These are phyloP conservation scores for Neotoma lepida DNA, from an alignment of 2,113 vertebrate species.

Conservation along the genomic window DNA sequence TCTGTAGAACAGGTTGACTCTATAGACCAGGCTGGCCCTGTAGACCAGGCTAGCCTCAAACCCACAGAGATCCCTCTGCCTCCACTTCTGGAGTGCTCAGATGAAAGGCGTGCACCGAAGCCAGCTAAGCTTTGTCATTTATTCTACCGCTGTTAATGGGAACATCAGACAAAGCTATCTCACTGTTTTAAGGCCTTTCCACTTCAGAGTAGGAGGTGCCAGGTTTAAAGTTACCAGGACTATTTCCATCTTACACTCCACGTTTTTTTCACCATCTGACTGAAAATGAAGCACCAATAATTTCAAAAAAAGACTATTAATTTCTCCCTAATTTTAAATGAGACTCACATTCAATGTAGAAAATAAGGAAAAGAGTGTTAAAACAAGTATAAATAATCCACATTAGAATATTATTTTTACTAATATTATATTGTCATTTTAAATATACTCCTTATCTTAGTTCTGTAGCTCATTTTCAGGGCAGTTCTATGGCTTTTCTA, in stretches of 20 bases:
- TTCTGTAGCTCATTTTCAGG: not conserved
- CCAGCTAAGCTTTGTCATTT: not conserved
- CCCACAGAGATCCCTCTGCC: not conserved
- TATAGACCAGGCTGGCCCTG: not conserved
- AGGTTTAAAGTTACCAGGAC: not conserved
- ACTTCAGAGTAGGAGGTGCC: not conserved
- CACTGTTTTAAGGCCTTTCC: not conserved
- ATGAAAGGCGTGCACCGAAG: not conserved
- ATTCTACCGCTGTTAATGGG: not conserved
- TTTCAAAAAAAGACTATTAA: slow-evolving; percentile 36
- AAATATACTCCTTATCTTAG: not conserved
- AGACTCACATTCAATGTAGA: not conserved
- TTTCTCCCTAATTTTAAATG: not conserved
- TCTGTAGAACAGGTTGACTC: not conserved
- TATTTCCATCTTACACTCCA: not conserved
- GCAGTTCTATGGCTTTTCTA: not conserved
- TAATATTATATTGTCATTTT: not conserved
- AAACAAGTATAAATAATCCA: slow-evolving; percentile 1
- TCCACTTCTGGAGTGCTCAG: not conserved
- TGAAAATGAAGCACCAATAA: not conserved
- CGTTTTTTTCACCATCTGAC: not conserved
- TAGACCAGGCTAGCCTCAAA: not conserved
- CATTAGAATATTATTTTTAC: not conserved
- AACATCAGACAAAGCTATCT: not conserved
- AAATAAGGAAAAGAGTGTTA: slow-evolving; percentile 1